These are phyloP conservation scores for Cnemophilus loriae DNA, from an alignment of 2,113 vertebrate genomes.

Conservation along the genomic window DNA sequence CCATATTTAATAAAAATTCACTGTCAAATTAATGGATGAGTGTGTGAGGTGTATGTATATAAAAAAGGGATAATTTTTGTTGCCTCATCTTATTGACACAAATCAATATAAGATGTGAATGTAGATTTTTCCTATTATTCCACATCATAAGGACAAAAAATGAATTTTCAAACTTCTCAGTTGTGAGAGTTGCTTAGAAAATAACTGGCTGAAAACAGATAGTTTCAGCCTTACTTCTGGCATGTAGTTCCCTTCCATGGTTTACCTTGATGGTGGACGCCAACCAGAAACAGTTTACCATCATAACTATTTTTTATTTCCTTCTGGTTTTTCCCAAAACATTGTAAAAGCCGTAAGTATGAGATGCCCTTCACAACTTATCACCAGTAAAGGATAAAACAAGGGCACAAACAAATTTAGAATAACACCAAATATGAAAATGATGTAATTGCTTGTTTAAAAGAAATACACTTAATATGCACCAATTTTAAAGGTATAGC, in stretches of 20 bases:
- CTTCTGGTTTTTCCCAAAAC: background rate
- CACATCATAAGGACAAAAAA: background rate
- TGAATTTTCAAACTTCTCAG: background rate
- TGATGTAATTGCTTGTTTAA: rapidly evolving
- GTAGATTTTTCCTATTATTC: background rate
- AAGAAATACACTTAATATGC: background rate
- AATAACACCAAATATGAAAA: background rate
- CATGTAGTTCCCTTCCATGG: background rate
- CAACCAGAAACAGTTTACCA: background rate
- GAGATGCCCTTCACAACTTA: background rate
- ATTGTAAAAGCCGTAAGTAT: background rate
- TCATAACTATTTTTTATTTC: background rate
- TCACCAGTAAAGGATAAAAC: background rate
- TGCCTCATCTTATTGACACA: background rate
- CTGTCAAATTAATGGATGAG: background rate
- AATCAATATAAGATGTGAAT: background rate
- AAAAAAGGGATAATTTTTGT: background rate
- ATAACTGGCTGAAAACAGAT: background rate
- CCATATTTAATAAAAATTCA: background rate
- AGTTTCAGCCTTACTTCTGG: background rate
- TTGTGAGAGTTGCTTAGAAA: background rate
- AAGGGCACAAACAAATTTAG: background rate
- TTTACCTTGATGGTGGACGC: background rate
- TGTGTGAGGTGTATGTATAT: background rate
- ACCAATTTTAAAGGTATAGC: background rate